Percentiles rank a stretch among this genome's conserved stretches.
phyloP scores from a whole-genome alignment of 2,113 vertebrate species.

The Lasiurus cinereus region DNA sequence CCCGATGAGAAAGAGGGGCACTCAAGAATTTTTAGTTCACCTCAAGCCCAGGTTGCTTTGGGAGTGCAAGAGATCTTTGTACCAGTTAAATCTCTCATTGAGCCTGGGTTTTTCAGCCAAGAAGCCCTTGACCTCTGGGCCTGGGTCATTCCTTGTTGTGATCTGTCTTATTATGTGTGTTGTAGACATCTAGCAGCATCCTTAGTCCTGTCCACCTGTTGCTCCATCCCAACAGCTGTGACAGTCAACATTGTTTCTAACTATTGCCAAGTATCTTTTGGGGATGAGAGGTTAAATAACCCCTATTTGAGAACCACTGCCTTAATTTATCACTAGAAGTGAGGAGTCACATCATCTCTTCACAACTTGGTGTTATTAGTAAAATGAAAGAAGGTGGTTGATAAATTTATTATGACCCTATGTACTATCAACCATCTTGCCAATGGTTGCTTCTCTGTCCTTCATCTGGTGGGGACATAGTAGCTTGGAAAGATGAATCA shows the following conservation, averaged over 20 bases:
- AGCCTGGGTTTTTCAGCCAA: neutral
- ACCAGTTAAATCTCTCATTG: neutral
- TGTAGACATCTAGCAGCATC: neutral
- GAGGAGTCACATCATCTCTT: neutral
- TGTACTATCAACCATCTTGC: neutral
- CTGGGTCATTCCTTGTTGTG: neutral
- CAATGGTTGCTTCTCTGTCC: neutral
- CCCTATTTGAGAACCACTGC: neutral
- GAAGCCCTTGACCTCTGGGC: neutral
- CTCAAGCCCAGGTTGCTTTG: neutral
- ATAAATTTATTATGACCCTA: neutral
- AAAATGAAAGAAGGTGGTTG: neutral
- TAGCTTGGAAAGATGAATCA: neutral
- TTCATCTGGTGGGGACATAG: neutral
- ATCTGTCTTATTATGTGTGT: neutral
- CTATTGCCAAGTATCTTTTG: neutral
- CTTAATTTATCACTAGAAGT: neutral
- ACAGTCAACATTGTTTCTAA: neutral
- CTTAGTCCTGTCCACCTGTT: neutral
- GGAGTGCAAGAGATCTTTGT: neutral
- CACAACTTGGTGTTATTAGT: neutral
- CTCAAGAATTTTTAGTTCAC: neutral
- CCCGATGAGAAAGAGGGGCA: neutral
- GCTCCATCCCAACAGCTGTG: neutral
- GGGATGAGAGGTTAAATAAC: neutral